Conservation (phyloP, 2,113 vertebrate species). For the Gnathonemus longibarbis region DNA sequence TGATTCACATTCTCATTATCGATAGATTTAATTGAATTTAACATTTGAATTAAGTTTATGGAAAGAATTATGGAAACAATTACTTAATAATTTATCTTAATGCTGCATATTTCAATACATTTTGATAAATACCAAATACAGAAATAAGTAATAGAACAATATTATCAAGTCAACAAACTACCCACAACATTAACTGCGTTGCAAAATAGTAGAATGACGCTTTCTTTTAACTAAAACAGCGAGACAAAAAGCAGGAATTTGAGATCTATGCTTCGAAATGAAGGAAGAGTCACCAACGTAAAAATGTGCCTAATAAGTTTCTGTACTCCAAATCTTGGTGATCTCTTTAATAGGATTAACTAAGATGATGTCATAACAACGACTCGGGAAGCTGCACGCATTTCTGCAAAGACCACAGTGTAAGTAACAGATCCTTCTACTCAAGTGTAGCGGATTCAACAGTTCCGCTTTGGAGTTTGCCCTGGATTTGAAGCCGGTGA, state of each 20-base stretch:
- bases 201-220: background rate
- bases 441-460: background rate
- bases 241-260: background rate
- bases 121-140: background rate
- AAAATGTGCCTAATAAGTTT: slow-evolving; percentile 18
- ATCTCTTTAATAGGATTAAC: slow-evolving; percentile 70
- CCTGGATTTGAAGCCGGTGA: background rate
- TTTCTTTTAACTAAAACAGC: background rate
- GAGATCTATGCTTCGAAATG: background rate
- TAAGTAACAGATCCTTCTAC: background rate
- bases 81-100: background rate
- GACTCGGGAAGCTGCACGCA: slow-evolving; percentile 34
- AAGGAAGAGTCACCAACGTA: background rate
- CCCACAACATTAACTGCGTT: background rate
- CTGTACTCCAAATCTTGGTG: slow-evolving; percentile 43
- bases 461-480: background rate
- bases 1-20: background rate
- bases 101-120: background rate
- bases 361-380: slow-evolving; percentile 45
- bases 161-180: background rate
- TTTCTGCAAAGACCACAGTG: background rate
- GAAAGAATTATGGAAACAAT: background rate
- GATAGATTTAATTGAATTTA: background rate
- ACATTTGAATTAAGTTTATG: background rate
- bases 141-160: background rate